Evolutionary conservation across 2,888 invertebrate genomes (phyloP), one percentile per base, ranked within the genome.

Genomic region (Dryococelus australis): DNA sequence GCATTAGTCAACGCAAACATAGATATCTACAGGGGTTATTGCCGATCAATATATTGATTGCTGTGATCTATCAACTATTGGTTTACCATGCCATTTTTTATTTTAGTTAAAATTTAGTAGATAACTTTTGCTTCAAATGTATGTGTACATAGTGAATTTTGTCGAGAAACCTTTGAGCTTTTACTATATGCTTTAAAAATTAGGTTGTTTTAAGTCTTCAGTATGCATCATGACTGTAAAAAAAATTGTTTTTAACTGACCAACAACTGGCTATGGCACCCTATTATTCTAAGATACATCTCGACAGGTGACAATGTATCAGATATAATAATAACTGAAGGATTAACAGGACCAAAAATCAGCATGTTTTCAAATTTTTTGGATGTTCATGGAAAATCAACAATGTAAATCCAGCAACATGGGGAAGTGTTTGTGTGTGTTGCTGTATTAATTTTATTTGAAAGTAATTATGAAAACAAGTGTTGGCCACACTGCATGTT

Each of bases 51-150:
- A 65, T 65, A 65, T 65, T 8, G 65, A 65, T 16, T 8, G 10
- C 16, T 83, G 28, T 83, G 83, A n/a, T n/a, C n/a, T n/a, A 83
- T 83, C 83, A 83, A 83, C 83, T 27, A 83, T 27, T 83, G 83
- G 83, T 83, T 26, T 20, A 43, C 43, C 16, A 0, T 83, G 83
- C 10, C 83, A 65, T 28, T 83, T 83, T 83, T 83, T 83, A 83
- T 83, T 83, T 83, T 12, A 79, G 9, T 24, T 8, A 79, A 79
- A 0, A 79, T 79, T 79, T 79, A 12, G 10, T 79, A 24, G 27
- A 27, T 79, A 79, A 0, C 79, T 27, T 0, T 10, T 79, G 20
- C 20, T 79, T 79, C 20, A 79, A 20, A 24, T 3, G n/a, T 79
- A 79, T 20, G 9, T 79, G 79, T 79, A 79, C 0, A 24, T 79